Evolutionary conservation across 2,888 invertebrate species (phyloP).

Genomic region (Microctonus aethiopoides): DNA sequence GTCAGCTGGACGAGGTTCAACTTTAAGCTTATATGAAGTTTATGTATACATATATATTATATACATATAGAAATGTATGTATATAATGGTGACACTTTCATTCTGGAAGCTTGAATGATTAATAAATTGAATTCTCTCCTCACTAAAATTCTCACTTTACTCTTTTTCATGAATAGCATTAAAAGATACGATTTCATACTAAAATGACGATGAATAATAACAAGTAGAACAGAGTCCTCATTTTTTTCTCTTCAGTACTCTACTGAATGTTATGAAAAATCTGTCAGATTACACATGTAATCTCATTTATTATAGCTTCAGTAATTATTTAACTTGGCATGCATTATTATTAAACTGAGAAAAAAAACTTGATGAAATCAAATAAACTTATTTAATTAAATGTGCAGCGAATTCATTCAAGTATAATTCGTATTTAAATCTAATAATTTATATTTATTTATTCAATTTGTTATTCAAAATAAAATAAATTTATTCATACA

Average conservation of each 20-base stretch:
- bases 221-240: not conserved
- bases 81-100: not conserved
- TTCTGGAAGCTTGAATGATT: not conserved
- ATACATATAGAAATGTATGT: not conserved
- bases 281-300: not conserved
- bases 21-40: not conserved
- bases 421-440: too few relatives aligned
- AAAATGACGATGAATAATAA: conserved; percentile 12
- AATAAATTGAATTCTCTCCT: not conserved
- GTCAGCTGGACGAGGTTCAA: not conserved
- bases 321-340: not conserved
- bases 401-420: too few relatives aligned
- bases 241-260: not conserved
- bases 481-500: too few relatives aligned
- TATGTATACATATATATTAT: not conserved
- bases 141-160: not conserved
- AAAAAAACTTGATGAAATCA: too few relatives aligned
- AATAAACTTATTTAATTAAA: too few relatives aligned
- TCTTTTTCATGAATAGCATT: not conserved
- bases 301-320: not conserved
- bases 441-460: too few relatives aligned
- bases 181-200: not conserved
- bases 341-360: too few relatives aligned
- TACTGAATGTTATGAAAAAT: not conserved
- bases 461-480: too few relatives aligned